These are phyloP conservation scores for Muscicapa comitata DNA, from an alignment of 2,797 vertebrate genomes.

Conservation along the genomic window DNA sequence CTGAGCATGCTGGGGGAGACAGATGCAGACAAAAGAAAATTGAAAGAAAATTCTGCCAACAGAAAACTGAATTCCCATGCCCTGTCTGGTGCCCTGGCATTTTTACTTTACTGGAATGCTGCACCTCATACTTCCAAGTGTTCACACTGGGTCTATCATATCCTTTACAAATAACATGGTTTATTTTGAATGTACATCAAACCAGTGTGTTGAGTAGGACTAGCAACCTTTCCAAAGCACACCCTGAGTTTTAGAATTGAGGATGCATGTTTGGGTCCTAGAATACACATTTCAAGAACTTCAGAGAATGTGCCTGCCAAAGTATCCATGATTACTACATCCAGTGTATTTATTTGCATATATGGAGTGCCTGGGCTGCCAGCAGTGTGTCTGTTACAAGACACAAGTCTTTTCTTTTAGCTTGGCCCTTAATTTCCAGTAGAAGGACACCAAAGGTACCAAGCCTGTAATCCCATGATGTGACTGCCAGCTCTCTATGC, in stretches of 20 bases:
- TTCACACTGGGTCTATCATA: not conserved
- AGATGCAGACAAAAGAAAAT: not conserved
- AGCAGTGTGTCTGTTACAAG: not conserved
- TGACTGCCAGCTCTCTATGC: not conserved
- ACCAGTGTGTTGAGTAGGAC: not conserved
- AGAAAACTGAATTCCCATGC: not conserved
- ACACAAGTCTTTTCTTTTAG: not conserved
- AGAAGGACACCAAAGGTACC: not conserved
- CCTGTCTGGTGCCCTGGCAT: not conserved
- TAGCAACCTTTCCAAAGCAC: not conserved
- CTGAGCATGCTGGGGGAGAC: not conserved
- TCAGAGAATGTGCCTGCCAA: not conserved
- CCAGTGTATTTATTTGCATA: not conserved
- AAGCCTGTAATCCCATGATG: rapidly evolving
- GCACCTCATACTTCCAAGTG: not conserved
- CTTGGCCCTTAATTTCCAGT: not conserved
- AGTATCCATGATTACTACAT: not conserved
- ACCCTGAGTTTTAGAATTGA: not conserved
- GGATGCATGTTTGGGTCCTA: not conserved
- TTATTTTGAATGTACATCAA: not conserved
- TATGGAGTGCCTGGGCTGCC: not conserved
- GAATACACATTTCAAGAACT: not conserved
- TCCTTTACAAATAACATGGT: not conserved
- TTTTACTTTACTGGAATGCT: not conserved
- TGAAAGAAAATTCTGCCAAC: not conserved